Evolutionary conservation across 2,797 vertebrate genomes (phyloP).

Genomic region (Pyrocephalus nanus): DNA sequence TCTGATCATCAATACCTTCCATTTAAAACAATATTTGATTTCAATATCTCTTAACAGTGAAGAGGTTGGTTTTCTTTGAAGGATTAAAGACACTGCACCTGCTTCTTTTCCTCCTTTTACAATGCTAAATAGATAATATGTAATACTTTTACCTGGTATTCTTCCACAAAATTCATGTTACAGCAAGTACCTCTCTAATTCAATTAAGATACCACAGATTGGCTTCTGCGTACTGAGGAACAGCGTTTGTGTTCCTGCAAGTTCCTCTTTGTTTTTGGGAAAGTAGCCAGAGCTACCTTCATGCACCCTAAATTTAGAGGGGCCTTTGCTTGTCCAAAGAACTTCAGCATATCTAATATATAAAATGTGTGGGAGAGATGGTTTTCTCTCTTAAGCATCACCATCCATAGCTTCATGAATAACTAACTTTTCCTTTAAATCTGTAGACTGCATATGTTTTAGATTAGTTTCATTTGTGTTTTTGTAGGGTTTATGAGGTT

Average conservation of each 20-base stretch:
- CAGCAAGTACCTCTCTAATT: background rate
- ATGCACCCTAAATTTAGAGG: slow-evolving; percentile 13
- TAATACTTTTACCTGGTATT: background rate
- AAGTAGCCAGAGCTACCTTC: slow-evolving; percentile 36
- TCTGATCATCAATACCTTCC: background rate
- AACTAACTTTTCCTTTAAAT: slow-evolving; percentile 53
- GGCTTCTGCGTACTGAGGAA: background rate
- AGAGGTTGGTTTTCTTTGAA: background rate
- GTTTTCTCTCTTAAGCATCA: slow-evolving; percentile 27
- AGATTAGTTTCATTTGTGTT: slow-evolving; percentile 62
- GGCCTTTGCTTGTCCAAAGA: background rate
- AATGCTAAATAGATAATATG: background rate
- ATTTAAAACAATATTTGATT: background rate
- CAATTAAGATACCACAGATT: background rate
- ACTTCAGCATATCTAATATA: slow-evolving; percentile 1
- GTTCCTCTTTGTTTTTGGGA: background rate
- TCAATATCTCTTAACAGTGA: background rate
- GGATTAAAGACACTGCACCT: background rate
- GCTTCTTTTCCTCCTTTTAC: background rate
- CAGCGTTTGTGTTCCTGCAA: background rate
- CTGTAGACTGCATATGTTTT: slow-evolving; percentile 45
- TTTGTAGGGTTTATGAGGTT: slow-evolving; percentile 64
- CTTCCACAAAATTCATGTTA: background rate
- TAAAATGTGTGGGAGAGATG: slow-evolving; percentile 9
- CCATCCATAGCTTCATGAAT: slow-evolving; percentile 17